Evolutionary conservation across 2,113 vertebrate species (phyloP).

Genomic region (Dasyprocta punctata): DNA sequence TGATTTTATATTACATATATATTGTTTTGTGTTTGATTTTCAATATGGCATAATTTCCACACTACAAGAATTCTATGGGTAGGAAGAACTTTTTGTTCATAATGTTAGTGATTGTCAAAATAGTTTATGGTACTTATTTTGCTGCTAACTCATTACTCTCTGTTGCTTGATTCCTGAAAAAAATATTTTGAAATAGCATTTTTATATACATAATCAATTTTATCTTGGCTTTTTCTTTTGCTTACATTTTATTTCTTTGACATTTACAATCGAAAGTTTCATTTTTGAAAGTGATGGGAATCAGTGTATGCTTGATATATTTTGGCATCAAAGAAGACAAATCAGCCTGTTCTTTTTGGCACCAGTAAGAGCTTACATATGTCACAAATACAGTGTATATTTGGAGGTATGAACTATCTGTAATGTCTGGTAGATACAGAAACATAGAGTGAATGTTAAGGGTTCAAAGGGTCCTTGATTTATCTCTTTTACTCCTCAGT

Average conservation of each 20-base stretch:
- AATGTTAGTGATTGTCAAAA: slow-evolving; percentile 24
- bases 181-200: slow-evolving; percentile 55
- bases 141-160: slow-evolving; percentile 25
- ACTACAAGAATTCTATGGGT: not conserved
- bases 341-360: slow-evolving; percentile 39
- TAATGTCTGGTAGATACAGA: slow-evolving; percentile 37
- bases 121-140: slow-evolving; percentile 57
- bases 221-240: slow-evolving; percentile 30
- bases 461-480: not conserved
- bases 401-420: not conserved
- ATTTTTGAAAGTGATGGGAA: slow-evolving; percentile 59
- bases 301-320: slow-evolving; percentile 35
- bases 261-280: slow-evolving; percentile 50
- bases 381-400: slow-evolving; percentile 12
- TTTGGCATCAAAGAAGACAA: slow-evolving; percentile 58
- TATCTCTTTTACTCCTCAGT: slow-evolving; percentile 27
- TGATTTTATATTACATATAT: not conserved
- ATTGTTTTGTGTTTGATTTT: slow-evolving; percentile 27
- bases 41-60: not conserved
- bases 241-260: slow-evolving; percentile 68
- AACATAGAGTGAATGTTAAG: slow-evolving; percentile 6
- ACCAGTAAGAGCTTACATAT: not conserved
- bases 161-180: slow-evolving; percentile 48
- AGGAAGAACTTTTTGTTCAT: slow-evolving; percentile 42
- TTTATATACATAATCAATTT: slow-evolving; percentile 5